Base-by-base conservation (phyloP, 2,113 vertebrate genomes). In the Oxyruncus cristatus region DNA sequence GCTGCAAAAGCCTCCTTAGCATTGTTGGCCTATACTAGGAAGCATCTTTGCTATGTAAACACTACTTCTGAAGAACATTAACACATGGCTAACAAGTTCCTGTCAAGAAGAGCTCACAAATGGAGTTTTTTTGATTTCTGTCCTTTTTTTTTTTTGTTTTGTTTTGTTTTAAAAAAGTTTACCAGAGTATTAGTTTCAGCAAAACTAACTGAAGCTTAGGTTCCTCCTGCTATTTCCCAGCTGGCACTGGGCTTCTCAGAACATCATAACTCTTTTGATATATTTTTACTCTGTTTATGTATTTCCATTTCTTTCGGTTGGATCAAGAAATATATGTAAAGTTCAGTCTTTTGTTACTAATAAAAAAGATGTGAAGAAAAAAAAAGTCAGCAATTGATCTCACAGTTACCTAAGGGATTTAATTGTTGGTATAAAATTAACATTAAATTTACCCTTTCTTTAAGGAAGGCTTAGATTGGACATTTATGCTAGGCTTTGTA, bases 31-130 rank as follows among this genome's bases (percentile, higher is more conserved):
- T 84, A 72, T 91, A 78, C 65, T 63, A 71, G 44, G 62, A 95
- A 91, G 44, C 56, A 92, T 95, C 33, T 89, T 70, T 83, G 65
- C 39, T 92, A 88, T 77, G 67, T 89, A 94, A 96, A 94, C 68
- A 81, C 28, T 53, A 49, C 42, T 91, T 79, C 71, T 88, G 80
- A 59, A 80, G 74, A 39, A 90, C 68, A 90, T 78, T 88, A 93
- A 76, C 85, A 83, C 37, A 74, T 7, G 35, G 67, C 67, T 89
- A 94, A 74, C 22, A 86, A 88, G 61, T 68, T 93, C 61, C 39
- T 88, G 65, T 92, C 63, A 65, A 13, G 11, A 81, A 44, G 55
- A 95, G 46, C 35, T 94, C 63, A 66, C 35, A 80, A 85, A 80
- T 23, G 8, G 32, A 67, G 28, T 37, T 59, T 67, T n/a, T 39